phyloP scores from a whole-genome alignment of 2,113 vertebrate genomes.

The Epinephelus cyanopodus region DNA sequence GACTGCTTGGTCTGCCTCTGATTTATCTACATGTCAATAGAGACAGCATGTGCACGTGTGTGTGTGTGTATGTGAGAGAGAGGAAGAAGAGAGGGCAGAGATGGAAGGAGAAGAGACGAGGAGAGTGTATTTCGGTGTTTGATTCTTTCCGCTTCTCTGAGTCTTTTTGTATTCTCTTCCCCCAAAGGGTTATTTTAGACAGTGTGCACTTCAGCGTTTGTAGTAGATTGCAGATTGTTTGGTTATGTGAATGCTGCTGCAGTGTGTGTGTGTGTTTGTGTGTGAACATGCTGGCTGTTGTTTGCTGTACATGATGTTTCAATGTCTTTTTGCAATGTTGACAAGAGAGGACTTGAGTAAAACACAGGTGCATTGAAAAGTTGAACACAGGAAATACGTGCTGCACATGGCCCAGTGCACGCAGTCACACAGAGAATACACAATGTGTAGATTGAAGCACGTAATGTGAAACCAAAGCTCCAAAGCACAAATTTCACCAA shows the following conservation, averaged over 20 bases:
- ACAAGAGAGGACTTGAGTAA: slow-evolving; percentile 43
- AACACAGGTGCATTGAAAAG: slow-evolving; percentile 51
- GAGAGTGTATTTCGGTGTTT: slow-evolving; percentile 78
- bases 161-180: slow-evolving; percentile 72
- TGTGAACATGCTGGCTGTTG: slow-evolving; percentile 50
- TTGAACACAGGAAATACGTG: slow-evolving; percentile 27
- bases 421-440: too few species aligned
- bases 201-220: slow-evolving; percentile 65
- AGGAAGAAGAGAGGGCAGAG: slow-evolving; percentile 4
- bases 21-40: slow-evolving; percentile 76
- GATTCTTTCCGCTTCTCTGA: slow-evolving; percentile 74
- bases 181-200: slow-evolving; percentile 72
- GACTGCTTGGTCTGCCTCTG: slow-evolving; percentile 66
- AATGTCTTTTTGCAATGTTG: slow-evolving; percentile 59
- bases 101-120: slow-evolving; percentile 33
- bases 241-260: slow-evolving; percentile 58
- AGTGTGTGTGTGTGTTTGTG: slow-evolving; percentile 38
- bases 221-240: slow-evolving; percentile 69
- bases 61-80: slow-evolving; percentile 32
- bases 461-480: too few species aligned
- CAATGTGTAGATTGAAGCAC: too few species aligned
- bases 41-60: slow-evolving; percentile 28
- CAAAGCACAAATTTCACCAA: too few species aligned
- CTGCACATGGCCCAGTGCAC: background rate
- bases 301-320: slow-evolving; percentile 65